Conservation (phyloP, 2,888 invertebrate genomes). For the Dolomedes plantarius region DNA sequence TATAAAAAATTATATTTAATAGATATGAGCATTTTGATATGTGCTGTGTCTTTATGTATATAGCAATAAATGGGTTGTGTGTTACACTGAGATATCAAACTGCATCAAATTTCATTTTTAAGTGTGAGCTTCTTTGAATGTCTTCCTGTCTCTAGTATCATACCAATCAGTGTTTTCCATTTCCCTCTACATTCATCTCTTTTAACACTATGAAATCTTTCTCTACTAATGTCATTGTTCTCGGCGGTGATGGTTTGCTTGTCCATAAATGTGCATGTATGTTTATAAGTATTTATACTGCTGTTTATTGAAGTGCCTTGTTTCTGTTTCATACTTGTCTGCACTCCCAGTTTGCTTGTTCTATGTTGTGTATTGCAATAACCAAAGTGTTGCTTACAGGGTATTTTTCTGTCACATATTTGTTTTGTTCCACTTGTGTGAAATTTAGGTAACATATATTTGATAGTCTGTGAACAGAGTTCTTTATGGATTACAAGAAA, state of each 20-base stretch:
- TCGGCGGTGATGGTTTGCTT: conserved; percentile 72
- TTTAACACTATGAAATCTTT: conserved; percentile 10
- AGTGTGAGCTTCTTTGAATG: not conserved
- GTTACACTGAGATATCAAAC: too few relatives aligned
- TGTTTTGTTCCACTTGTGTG: conserved; percentile 26
- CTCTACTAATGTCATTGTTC: conserved; percentile 53
- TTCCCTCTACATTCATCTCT: conserved; percentile 10
- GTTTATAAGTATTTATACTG: conserved; percentile 22
- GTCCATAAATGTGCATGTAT: conserved; percentile 54
- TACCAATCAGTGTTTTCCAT: not conserved
- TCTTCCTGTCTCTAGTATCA: not conserved
- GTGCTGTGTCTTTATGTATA: too few relatives aligned
- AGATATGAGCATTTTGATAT: too few relatives aligned
- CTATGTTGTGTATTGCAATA: conserved; percentile 34
- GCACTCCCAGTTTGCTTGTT: conserved; percentile 49
- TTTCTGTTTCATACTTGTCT: conserved; percentile 51
- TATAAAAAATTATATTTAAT: too few relatives aligned
- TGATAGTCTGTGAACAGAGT: conserved; percentile 15
- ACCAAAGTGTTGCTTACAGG: conserved; percentile 20
- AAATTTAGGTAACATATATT: conserved; percentile 14
- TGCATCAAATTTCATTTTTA: too few relatives aligned
- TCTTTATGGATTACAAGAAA: conserved; percentile 15
- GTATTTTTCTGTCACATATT: conserved; percentile 10
- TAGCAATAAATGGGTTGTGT: too few relatives aligned
- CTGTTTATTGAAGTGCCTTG: conserved; percentile 20